These are phyloP conservation scores for Netelia inedita DNA, from an alignment of 2,888 invertebrate genomes.

Conservation along the genomic window DNA sequence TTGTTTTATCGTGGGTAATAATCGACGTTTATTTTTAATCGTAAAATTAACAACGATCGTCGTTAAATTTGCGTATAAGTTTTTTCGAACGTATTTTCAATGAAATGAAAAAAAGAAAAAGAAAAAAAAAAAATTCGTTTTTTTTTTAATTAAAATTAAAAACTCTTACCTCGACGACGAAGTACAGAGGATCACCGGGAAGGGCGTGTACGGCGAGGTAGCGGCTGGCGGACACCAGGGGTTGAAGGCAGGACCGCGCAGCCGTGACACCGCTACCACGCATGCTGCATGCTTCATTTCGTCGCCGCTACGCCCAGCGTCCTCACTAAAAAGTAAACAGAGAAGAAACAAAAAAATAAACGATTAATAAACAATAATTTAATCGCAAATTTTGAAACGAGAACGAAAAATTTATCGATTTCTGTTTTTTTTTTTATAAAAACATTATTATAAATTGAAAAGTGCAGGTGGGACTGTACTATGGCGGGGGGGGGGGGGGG, in stretches of 20 bases:
- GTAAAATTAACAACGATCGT: no score
- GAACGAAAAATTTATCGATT: background rate
- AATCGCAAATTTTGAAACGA: background rate
- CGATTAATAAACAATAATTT: background rate
- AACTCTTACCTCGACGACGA: slow-evolving; percentile 84
- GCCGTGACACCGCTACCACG: slow-evolving; percentile 85
- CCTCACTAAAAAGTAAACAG: slow-evolving; percentile 79
- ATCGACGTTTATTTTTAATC: no score
- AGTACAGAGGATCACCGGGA: slow-evolving; percentile 86
- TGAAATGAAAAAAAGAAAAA: background rate
- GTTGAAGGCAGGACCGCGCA: slow-evolving; percentile 85
- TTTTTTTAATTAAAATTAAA: no score
- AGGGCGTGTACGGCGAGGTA: slow-evolving; percentile 85
- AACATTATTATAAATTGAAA: no score
- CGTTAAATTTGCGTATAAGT: no score
- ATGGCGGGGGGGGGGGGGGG: slow-evolving; percentile 53
- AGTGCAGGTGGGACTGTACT: background rate
- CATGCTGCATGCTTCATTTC: slow-evolving; percentile 85
- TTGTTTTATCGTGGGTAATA: no score
- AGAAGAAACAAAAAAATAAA: slow-evolving; percentile 3
- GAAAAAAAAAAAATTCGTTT: slow-evolving; percentile 23
- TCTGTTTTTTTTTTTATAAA: no score
- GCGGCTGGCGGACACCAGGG: slow-evolving; percentile 85
- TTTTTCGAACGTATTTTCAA: background rate
- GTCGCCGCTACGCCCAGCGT: slow-evolving; percentile 85